These are phyloP conservation scores for Cathartes aura DNA, from an alignment of 2,113 vertebrate species.

Conservation along the genomic window DNA sequence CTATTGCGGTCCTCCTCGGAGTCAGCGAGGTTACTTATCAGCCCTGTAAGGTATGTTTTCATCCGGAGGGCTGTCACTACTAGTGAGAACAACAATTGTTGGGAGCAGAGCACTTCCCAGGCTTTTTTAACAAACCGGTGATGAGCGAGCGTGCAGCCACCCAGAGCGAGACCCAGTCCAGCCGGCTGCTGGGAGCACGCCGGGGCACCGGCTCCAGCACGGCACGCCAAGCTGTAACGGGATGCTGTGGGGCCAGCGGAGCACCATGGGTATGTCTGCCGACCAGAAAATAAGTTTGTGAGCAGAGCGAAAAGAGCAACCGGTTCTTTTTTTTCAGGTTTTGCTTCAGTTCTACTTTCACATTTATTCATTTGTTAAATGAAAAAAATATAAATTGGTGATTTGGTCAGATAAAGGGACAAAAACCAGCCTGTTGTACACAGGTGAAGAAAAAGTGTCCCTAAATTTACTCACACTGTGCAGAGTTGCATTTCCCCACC, in stretches of 20 bases:
- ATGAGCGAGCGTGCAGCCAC: background rate
- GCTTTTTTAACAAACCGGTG: background rate
- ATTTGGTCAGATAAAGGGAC: background rate
- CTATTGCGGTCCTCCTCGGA: constrained; percentile 21
- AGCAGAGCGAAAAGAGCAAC: background rate
- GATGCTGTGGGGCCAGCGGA: background rate
- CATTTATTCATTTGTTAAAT: background rate
- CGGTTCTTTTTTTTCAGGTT: accelerated
- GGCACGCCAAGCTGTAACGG: background rate
- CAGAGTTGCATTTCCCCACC: background rate
- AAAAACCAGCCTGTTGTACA: background rate
- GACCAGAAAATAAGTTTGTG: background rate
- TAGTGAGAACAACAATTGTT: background rate
- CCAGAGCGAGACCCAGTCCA: background rate
- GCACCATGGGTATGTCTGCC: too few relatives aligned
- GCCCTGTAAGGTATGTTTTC: constrained; percentile 39
- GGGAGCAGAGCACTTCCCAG: background rate
- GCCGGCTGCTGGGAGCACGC: background rate
- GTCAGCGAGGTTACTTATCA: constrained; percentile 36
- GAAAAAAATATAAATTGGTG: background rate
- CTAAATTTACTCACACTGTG: background rate
- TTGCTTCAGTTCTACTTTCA: background rate
- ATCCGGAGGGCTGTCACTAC: constrained; percentile 24
- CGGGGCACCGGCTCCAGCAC: accelerated
- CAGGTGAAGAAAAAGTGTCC: background rate